Base-by-base conservation (phyloP, 2,797 vertebrate genomes). In the Bovichtus variegatus region DNA sequence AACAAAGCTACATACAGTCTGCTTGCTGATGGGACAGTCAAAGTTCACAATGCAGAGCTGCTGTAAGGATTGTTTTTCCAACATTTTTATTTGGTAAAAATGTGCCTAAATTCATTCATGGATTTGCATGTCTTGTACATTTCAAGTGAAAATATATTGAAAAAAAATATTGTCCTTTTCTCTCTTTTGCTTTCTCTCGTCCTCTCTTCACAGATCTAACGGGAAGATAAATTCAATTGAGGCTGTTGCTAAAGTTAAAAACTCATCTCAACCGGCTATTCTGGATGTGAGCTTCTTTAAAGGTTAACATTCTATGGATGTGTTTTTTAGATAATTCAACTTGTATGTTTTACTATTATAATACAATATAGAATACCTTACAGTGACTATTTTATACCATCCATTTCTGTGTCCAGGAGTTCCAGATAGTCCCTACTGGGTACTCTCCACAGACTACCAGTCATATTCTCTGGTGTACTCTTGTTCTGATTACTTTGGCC, bases 401-500 rank as follows among this genome's bases (percentile, higher is more conserved):
- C 6, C 10, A 3, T 49, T 5, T 53, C 29, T 78, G 15, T 65
- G 3, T 55, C 3, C 84, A 96, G 96, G 92, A 73, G 86, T 92
- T 84, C 91, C 93, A 1, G 87, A 90, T 1, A 50, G 82, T 19
- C 95, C 96, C 0, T 96, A 95, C 87, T 94, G 92, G 95, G 90
- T 97, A 0, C 77, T 97, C 71, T 93, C 94, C 83, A 97, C 96
- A 0, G 95, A 97, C 90, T 96, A 96, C 1, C 86, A 91, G 53
- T 93, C 92, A n/a, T 96, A 95, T 1, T 81, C 95, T 0, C 85
- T 97, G 13, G 95, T 96, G 10, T 97, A 96, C 90, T 96, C 96
- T 74, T 97, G 96, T 63, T 89, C 80, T 0, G 84, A 90, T 13
- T 87, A 94, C 77, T 53, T 95, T 9, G 87, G 92, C 79, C 55